phyloP scores from a whole-genome alignment of 2,888 invertebrate species.

The Alloscopus bannaensis region DNA sequence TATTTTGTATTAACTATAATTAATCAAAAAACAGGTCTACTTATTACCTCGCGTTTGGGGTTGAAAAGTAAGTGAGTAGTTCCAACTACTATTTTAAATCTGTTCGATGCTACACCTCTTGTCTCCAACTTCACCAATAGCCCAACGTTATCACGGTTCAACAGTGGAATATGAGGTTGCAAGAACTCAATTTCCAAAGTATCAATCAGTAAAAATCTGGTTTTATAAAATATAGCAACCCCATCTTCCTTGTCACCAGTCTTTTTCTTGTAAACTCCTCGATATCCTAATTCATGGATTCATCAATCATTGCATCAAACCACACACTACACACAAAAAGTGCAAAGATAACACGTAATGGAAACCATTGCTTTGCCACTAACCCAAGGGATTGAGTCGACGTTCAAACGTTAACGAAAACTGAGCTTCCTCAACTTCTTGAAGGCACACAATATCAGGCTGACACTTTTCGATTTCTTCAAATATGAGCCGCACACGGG shows the following conservation, averaged over 20 bases:
- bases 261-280: constrained; percentile 87
- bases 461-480: constrained; percentile 79
- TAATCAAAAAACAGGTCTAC: neutral
- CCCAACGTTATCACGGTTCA: constrained; percentile 93
- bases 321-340: no score
- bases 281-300: constrained; percentile 79
- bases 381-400: constrained; percentile 76
- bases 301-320: neutral
- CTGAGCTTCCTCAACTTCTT: constrained; percentile 92
- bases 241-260: constrained; percentile 90
- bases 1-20: neutral
- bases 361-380: no score
- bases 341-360: no score
- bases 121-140: constrained; percentile 85
- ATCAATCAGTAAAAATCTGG: constrained; percentile 82
- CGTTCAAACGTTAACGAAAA: constrained; percentile 80
- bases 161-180: constrained; percentile 78
- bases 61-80: constrained; percentile 97
- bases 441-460: constrained; percentile 87
- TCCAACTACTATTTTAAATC: constrained; percentile 84
- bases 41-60: constrained; percentile 81
- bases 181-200: constrained; percentile 84
- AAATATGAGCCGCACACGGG: constrained; percentile 79
- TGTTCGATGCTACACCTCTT: constrained; percentile 74
- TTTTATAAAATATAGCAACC: constrained; percentile 90